These are phyloP conservation scores for Busseola fusca DNA, from an alignment of 2,888 invertebrate species.

Conservation along the genomic window DNA sequence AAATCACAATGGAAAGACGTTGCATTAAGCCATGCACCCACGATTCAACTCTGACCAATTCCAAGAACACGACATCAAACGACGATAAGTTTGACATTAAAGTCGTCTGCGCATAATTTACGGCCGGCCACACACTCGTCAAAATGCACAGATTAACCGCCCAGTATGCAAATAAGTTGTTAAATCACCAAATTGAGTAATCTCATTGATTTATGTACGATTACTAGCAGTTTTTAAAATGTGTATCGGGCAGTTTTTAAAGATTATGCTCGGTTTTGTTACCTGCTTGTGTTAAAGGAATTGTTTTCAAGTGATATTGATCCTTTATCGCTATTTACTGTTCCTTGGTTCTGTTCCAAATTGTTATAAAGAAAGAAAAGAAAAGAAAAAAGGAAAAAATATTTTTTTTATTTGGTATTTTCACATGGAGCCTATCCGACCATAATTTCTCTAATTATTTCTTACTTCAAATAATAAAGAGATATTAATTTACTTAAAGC, in stretches of 20 bases:
- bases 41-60: conserved; percentile 6
- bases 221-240: conserved; percentile 43
- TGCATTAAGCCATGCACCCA: conserved; percentile 5
- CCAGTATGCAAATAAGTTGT: conserved; percentile 61
- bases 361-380: no score
- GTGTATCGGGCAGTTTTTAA: conserved; percentile 34
- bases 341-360: no score
- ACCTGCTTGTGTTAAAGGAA: neutral
- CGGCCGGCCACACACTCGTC: conserved; percentile 55
- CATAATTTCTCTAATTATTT: neutral
- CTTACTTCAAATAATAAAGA: neutral
- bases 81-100: conserved; percentile 55
- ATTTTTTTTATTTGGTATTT: no score
- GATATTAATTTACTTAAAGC: neutral
- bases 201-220: conserved; percentile 62
- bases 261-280: conserved; percentile 21
- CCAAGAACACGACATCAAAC: conserved; percentile 37
- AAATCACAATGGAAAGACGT: neutral
- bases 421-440: no score
- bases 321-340: neutral
- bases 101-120: conserved; percentile 48
- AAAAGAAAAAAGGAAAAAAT: no score
- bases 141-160: conserved; percentile 52
- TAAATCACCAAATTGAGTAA: conserved; percentile 67
- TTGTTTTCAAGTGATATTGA: neutral